phyloP scores from a whole-genome alignment of 2,888 invertebrate species.

The Macaria notata region DNA sequence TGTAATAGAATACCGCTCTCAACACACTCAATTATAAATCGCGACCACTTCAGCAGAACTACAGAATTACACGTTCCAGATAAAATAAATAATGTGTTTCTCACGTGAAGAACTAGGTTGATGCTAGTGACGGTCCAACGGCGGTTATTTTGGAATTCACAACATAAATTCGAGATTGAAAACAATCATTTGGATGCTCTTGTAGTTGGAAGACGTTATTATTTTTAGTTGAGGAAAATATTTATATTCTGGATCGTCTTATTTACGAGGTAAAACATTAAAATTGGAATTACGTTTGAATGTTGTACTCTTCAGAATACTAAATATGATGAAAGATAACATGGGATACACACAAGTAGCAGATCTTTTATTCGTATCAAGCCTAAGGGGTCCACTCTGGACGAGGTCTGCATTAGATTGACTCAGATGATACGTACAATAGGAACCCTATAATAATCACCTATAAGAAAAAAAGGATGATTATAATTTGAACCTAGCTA shows the following conservation, averaged over 20 bases:
- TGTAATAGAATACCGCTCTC: neutral
- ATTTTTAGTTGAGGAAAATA: conserved; percentile 9
- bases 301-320: no score
- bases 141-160: conserved; percentile 38
- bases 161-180: conserved; percentile 33
- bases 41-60: conserved; percentile 31
- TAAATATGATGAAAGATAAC: no score
- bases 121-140: conserved; percentile 34
- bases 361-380: no score
- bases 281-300: no score
- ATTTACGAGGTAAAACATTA: no score
- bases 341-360: no score
- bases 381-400: no score
- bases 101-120: conserved; percentile 38
- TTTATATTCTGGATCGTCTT: neutral
- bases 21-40: conserved; percentile 10
- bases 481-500: no score
- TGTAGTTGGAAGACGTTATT: conserved; percentile 27
- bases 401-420: no score
- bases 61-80: conserved; percentile 38
- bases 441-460: no score
- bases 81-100: conserved; percentile 40
- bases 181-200: conserved; percentile 35
- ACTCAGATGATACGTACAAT: no score
- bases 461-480: no score